phyloP scores from a whole-genome alignment of 2,797 vertebrate species.

The Botia almorhae region DNA sequence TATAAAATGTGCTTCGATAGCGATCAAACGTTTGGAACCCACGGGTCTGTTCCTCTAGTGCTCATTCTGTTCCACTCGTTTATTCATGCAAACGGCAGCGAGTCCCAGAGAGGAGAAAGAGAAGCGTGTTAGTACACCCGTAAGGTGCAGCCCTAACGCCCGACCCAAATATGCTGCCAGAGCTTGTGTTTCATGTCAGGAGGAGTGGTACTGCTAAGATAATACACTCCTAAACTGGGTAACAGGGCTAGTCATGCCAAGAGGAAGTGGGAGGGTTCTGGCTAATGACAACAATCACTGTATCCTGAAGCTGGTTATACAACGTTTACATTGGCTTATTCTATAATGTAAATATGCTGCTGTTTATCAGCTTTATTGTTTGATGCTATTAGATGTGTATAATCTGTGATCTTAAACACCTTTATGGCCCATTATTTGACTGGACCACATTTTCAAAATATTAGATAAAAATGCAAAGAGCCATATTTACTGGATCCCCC shows the following conservation, averaged over 20 bases:
- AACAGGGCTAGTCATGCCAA: constrained; percentile 46
- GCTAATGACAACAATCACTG: constrained; percentile 29
- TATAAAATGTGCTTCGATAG: constrained; percentile 50
- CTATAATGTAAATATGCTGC: neutral
- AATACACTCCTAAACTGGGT: constrained; percentile 38
- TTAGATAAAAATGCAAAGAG: no score
- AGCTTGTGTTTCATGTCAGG: constrained; percentile 49
- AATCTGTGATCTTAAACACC: no score
- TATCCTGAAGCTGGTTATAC: neutral
- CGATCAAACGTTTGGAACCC: constrained; percentile 49
- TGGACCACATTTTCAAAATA: no score
- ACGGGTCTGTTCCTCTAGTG: constrained; percentile 34
- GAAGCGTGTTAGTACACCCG: constrained; percentile 39
- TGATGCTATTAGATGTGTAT: neutral
- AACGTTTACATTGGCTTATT: neutral
- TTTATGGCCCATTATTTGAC: no score
- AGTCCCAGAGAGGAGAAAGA: constrained; percentile 30
- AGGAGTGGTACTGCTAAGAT: constrained; percentile 53
- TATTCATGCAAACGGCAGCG: constrained; percentile 39
- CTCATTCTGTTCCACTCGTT: constrained; percentile 31
- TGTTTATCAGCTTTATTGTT: neutral
- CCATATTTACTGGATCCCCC: no score
- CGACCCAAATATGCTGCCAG: constrained; percentile 52
- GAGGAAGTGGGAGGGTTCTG: constrained; percentile 36
- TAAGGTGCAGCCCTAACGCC: constrained; percentile 34